Conservation (phyloP, 30 jellyfish, hydroid and myxozoan genomes). For the Catostylus mosaicus region DNA sequence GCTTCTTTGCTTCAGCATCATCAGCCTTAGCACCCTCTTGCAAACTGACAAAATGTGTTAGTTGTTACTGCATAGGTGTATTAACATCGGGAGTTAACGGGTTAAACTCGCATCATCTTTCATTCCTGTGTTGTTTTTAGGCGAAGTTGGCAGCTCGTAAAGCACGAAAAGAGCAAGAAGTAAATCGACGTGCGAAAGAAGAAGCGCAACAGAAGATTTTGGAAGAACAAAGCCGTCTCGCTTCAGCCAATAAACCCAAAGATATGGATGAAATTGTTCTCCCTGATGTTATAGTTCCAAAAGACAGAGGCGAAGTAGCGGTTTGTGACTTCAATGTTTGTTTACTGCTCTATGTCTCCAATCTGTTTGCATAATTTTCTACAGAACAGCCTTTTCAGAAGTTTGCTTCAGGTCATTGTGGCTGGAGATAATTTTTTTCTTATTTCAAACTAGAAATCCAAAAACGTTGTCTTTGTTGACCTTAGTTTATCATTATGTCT, state of each 20-base stretch:
- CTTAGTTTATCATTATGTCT: not conserved
- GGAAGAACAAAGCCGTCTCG: conserved; percentile 85
- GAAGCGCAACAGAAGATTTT: conserved; percentile 82
- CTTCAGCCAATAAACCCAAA: conserved; percentile 37
- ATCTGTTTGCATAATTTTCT: too few species aligned
- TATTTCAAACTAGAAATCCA: too few species aligned
- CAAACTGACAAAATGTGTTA: too few species aligned
- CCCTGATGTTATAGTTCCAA: conserved; percentile 72
- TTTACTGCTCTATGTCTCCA: not conserved
- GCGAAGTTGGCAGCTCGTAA: conserved; percentile 93
- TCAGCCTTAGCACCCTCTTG: too few species aligned
- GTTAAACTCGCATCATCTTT: not conserved
- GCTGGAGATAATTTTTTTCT: too few species aligned
- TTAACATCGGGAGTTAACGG: too few species aligned
- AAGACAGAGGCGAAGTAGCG: conserved; percentile 75
- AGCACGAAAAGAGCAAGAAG: conserved; percentile 82
- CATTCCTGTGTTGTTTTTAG: conserved; percentile 19
- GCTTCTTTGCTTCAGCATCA: too few species aligned
- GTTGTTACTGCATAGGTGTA: too few species aligned
- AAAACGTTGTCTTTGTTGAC: too few species aligned
- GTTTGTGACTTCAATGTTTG: conserved; percentile 20
- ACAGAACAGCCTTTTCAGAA: too few species aligned
- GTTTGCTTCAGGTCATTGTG: too few species aligned
- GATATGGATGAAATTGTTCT: conserved; percentile 68
- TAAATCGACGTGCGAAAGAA: conserved; percentile 79